Evolutionary conservation across 2,113 vertebrate species (phyloP).

Genomic region (Drymodes brunneopygia): DNA sequence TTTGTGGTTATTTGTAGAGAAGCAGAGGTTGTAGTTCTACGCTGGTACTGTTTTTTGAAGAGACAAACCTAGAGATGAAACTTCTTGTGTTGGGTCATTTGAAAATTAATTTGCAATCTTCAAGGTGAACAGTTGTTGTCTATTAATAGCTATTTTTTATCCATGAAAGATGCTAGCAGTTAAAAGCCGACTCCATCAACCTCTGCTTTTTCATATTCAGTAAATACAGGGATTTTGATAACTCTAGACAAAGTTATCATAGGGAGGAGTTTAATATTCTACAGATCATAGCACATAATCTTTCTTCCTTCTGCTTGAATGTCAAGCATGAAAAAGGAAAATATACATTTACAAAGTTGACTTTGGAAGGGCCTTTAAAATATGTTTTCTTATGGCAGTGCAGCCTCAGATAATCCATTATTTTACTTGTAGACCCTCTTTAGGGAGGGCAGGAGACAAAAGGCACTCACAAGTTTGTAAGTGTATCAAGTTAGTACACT

Average conservation of each 20-base stretch:
- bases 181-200: conserved; percentile 34
- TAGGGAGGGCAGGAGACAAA: background rate
- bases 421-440: conserved; percentile 34
- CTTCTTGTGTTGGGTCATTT: background rate
- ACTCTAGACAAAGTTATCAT: background rate
- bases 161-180: background rate
- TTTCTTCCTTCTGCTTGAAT: conserved; percentile 27
- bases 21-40: background rate
- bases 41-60: background rate
- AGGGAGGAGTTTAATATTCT: conserved; percentile 42
- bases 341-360: background rate
- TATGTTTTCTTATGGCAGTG: background rate
- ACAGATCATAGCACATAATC: conserved; percentile 29
- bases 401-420: background rate
- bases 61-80: background rate
- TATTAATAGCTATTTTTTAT: conserved; percentile 29
- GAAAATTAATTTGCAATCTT: background rate
- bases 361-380: background rate
- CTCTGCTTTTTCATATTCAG: conserved; percentile 21
- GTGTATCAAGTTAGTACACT: conserved; percentile 5
- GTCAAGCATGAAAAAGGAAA: conserved; percentile 22
- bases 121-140: conserved; percentile 1
- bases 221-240: conserved; percentile 51
- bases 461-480: background rate
- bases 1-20: background rate